Conservation (phyloP, 2,888 invertebrate genomes). For the Microctonus aethiopoides region DNA sequence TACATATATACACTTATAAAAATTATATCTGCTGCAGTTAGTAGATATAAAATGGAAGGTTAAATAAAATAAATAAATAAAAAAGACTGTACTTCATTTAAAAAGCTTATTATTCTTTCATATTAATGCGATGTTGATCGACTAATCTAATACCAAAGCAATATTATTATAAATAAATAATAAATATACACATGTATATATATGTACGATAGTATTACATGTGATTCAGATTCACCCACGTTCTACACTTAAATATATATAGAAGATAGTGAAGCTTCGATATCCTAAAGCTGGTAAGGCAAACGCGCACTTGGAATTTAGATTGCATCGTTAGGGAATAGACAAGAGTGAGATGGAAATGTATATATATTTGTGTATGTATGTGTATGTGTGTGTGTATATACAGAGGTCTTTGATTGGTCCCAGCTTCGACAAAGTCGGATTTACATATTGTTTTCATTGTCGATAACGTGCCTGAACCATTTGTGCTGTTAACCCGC, state of each 20-base stretch:
- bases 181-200: background rate
- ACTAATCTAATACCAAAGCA: background rate
- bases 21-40: background rate
- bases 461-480: constrained; percentile 23
- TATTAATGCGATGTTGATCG: too few species aligned
- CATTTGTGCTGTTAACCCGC: constrained; percentile 29
- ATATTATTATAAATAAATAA: background rate
- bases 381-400: too few species aligned
- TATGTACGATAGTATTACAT: background rate
- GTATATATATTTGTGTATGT: too few species aligned
- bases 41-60: background rate
- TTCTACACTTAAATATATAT: background rate
- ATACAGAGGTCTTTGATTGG: constrained; percentile 22
- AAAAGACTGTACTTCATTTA: too few species aligned
- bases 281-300: constrained; percentile 6
- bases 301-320: constrained; percentile 51
- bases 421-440: constrained; percentile 37
- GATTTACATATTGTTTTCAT: constrained; percentile 58
- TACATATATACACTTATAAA: too few species aligned
- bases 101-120: too few species aligned
- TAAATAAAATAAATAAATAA: too few species aligned
- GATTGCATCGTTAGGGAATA: constrained; percentile 56
- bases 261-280: background rate
- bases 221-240: background rate
- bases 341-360: constrained; percentile 35